phyloP scores from a whole-genome alignment of 2,888 invertebrate genomes.

The Micoletzkya japonica region DNA sequence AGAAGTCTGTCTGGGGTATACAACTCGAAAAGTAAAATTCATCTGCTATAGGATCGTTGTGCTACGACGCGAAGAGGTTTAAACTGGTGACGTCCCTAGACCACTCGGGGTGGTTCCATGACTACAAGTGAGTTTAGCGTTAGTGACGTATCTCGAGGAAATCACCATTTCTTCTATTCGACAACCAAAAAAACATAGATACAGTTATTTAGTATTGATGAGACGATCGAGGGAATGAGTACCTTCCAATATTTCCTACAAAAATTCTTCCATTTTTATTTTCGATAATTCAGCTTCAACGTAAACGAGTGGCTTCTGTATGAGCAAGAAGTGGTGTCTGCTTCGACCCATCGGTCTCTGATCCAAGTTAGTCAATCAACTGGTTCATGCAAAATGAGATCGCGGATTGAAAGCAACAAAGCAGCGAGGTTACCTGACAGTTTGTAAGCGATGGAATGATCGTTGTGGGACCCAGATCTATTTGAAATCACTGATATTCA shows the following conservation, averaged over 20 bases:
- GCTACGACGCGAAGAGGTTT: constrained; percentile 44
- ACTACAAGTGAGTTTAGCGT: constrained; percentile 41
- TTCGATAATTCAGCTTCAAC: constrained; percentile 40
- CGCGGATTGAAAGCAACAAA: no score
- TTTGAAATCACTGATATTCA: no score
- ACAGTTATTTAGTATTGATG: not conserved
- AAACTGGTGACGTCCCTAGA: constrained; percentile 49
- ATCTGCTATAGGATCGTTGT: constrained; percentile 32
- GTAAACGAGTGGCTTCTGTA: constrained; percentile 55
- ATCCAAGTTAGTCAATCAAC: constrained; percentile 52
- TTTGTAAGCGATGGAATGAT: no score
- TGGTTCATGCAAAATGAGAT: no score
- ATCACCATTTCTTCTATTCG: not conserved
- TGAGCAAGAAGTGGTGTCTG: constrained; percentile 51
- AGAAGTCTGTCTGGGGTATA: no score
- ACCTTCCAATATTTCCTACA: not conserved
- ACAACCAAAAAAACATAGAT: not conserved
- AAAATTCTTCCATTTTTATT: not conserved
- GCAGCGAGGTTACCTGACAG: no score
- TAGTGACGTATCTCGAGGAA: no score
- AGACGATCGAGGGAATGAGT: not conserved
- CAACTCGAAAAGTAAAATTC: no score
- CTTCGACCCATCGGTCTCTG: constrained; percentile 46
- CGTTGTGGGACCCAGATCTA: no score
- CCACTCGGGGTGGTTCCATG: constrained; percentile 52